phyloP scores from a whole-genome alignment of 2,888 invertebrate genomes.

The Pimpla rufipes region DNA sequence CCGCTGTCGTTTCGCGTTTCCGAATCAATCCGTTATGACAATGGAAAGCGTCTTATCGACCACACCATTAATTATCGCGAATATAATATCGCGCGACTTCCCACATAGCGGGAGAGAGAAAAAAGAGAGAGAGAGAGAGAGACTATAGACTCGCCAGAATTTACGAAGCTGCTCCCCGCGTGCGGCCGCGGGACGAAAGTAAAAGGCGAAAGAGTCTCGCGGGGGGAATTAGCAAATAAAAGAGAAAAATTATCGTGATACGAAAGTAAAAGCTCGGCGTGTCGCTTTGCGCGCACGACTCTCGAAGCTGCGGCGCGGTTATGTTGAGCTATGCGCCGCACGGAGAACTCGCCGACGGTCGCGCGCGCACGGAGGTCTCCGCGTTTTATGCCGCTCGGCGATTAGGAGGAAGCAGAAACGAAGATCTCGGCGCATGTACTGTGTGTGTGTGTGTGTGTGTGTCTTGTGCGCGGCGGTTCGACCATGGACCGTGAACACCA shows the following conservation, averaged over 20 bases:
- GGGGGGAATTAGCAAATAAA: conserved; percentile 54
- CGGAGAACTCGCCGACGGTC: conserved; percentile 17
- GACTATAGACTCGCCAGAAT: conserved; percentile 31
- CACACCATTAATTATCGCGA: conserved; percentile 25
- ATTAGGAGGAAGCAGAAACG: conserved; percentile 66
- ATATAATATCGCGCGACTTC: conserved; percentile 14
- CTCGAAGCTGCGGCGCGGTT: neutral
- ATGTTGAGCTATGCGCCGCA: neutral
- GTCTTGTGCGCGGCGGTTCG: conserved; percentile 43
- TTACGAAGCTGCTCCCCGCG: conserved; percentile 36
- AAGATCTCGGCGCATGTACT: conserved; percentile 38
- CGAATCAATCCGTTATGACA: conserved; percentile 31
- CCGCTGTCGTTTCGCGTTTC: conserved; percentile 2
- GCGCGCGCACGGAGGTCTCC: conserved; percentile 60
- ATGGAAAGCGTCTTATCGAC: conserved; percentile 31
- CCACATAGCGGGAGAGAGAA: neutral
- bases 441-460: conserved; percentile 25
- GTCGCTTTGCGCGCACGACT: conserved; percentile 31
- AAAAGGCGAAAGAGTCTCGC: conserved; percentile 49
- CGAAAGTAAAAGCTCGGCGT: conserved; percentile 60
- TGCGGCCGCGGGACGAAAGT: conserved; percentile 38
- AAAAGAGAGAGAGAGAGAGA: no score
- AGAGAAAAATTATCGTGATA: conserved; percentile 51
- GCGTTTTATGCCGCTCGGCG: conserved; percentile 55
- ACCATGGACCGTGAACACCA: conserved; percentile 67